Conservation (phyloP, 2,888 invertebrate species). For the Alentia gelatinosa region DNA sequence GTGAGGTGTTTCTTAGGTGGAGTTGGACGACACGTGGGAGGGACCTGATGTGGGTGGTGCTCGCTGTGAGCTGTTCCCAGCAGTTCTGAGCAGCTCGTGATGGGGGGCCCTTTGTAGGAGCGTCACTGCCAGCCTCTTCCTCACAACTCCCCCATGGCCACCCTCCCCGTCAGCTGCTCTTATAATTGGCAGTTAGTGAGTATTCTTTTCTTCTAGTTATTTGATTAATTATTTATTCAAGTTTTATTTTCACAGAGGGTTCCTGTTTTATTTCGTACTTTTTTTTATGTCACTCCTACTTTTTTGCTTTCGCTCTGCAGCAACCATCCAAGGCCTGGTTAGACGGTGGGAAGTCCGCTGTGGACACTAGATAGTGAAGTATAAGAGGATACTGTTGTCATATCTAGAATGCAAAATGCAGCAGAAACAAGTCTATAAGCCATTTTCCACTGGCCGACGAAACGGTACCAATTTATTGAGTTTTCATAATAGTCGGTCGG, state of each 20-base stretch:
- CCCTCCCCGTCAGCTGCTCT: neutral
- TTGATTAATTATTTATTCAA: neutral
- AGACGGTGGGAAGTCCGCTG: neutral
- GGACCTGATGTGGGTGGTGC: neutral
- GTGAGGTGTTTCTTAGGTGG: neutral
- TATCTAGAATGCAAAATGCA: too few species aligned
- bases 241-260: neutral
- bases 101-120: constrained; percentile 1
- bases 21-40: constrained; percentile 8
- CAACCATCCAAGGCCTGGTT: neutral
- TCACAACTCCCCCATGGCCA: neutral
- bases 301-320: too few species aligned
- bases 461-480: too few species aligned
- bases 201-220: neutral
- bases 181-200: neutral
- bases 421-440: too few species aligned
- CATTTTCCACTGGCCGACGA: too few species aligned
- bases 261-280: too few species aligned
- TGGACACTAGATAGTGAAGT: neutral
- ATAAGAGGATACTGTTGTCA: neutral
- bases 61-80: neutral
- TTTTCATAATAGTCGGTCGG: too few species aligned
- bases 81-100: neutral
- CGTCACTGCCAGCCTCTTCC: neutral
- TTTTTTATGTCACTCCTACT: neutral